Base-by-base conservation (phyloP, 1,140 invertebrate species). In the Rhizoglyphus robini region DNA sequence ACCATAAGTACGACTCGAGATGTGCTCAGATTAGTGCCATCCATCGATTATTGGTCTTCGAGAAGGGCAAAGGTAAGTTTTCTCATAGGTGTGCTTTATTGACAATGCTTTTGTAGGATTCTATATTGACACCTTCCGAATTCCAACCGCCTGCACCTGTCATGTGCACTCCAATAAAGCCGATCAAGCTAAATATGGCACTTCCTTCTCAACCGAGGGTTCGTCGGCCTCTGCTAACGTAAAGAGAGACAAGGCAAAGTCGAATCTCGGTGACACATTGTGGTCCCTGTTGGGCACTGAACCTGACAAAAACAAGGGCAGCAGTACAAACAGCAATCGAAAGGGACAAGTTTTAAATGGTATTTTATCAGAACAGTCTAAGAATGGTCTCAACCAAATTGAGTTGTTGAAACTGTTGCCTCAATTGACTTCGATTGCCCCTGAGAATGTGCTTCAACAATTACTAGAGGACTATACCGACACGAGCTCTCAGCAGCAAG, bases 1-100 rank as follows among this genome's bases (percentile, higher is more conserved):
- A 58, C 48, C 23, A 57, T 29, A 59, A 58, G 15, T 36, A 23
- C 58, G 34, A n/a, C 2, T 67, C 64, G 31, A 51, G 63, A 15
- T 91, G 88, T 71, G 80, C 83, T 2, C 88, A 91, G 80, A 83
- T 90, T 0, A 88, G 87, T 73, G 89, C 88, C 72, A 89, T 89
- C 70, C 88, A 91, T 73, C 79, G 88, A n/a, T 77, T 90, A 4
- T 71, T 90, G 0, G 88, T 87, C 0, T 91, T 88, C 86, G 87
- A 89, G 71, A 83, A 85, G 48, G 82, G 83, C 13, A 38, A 48
- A 46, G 48, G 34, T 66, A n/a, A 13, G 29, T n/a, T 32, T 15
- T 2, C 11, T 5, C 13, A 11, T 20, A 32, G 4, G 3, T 31
- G 3, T 65, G 15, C 18, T 25, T 4, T 65, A 23, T 11, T 20